phyloP scores from a whole-genome alignment of 2,113 vertebrate genomes.

The Polypterus senegalus region DNA sequence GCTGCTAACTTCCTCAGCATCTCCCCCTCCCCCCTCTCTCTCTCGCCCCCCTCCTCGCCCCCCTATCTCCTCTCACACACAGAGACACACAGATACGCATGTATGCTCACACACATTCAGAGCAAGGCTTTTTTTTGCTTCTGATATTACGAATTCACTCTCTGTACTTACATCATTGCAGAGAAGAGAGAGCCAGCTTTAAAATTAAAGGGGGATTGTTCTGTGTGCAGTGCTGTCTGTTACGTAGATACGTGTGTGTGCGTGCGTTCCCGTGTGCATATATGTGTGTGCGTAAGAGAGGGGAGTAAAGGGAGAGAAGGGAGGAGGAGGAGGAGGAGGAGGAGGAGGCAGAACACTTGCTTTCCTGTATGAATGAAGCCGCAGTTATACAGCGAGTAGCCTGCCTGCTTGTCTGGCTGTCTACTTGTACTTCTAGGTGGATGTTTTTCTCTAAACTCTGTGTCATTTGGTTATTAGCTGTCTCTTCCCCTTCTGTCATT shows the following conservation, averaged over 20 bases:
- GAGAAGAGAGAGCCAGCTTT: too few relatives aligned
- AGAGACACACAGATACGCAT: not conserved
- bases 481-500: too few relatives aligned
- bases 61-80: not conserved
- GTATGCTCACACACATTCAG: not conserved
- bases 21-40: not conserved
- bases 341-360: not conserved
- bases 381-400: too few relatives aligned
- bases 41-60: not conserved
- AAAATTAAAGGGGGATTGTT: too few relatives aligned
- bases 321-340: not conserved
- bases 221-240: too few relatives aligned
- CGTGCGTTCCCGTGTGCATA: too few relatives aligned
- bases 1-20: not conserved
- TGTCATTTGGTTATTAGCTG: too few relatives aligned
- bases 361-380: too few relatives aligned
- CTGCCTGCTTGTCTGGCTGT: too few relatives aligned
- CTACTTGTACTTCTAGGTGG: too few relatives aligned
- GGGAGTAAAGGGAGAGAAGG: not conserved
- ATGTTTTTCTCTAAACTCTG: too few relatives aligned
- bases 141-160: not conserved
- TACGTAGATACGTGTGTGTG: too few relatives aligned
- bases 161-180: not conserved
- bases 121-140: not conserved
- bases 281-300: not conserved